phyloP scores from a whole-genome alignment of 2,888 invertebrate species.

The Ormyrus rosae region DNA sequence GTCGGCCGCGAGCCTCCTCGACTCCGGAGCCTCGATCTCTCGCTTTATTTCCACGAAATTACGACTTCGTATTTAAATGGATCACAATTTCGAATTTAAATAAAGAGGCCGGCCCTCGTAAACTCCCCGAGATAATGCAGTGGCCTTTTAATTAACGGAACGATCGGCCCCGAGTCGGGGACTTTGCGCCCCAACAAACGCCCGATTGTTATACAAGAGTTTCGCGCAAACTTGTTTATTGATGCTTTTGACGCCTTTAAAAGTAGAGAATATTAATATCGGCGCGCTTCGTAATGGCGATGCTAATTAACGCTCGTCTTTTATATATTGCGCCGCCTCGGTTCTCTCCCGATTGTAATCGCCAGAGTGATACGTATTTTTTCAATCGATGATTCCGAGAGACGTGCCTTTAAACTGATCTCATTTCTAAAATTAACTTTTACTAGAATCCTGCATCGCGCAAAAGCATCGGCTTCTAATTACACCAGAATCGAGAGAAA shows the following conservation, averaged over 20 bases:
- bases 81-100: conserved; percentile 44
- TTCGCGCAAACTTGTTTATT: neutral
- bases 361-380: too few species aligned
- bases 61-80: conserved; percentile 50
- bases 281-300: neutral
- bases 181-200: neutral
- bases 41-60: conserved; percentile 38
- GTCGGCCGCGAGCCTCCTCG: neutral
- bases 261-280: neutral
- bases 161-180: neutral
- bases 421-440: too few species aligned
- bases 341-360: too few species aligned
- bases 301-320: conserved; percentile 20
- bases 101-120: conserved; percentile 45
- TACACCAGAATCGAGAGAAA: too few species aligned
- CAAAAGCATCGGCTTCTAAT: neutral
- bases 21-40: too few species aligned
- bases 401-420: too few species aligned
- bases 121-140: conserved; percentile 45
- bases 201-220: conserved; percentile 22
- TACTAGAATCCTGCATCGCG: too few species aligned
- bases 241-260: conserved; percentile 23
- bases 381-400: too few species aligned
- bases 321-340: too few species aligned
- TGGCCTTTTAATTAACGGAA: conserved; percentile 46